These are phyloP conservation scores for Drosophila lini DNA, from an alignment of 1,140 invertebrate genomes.

Conservation along the genomic window DNA sequence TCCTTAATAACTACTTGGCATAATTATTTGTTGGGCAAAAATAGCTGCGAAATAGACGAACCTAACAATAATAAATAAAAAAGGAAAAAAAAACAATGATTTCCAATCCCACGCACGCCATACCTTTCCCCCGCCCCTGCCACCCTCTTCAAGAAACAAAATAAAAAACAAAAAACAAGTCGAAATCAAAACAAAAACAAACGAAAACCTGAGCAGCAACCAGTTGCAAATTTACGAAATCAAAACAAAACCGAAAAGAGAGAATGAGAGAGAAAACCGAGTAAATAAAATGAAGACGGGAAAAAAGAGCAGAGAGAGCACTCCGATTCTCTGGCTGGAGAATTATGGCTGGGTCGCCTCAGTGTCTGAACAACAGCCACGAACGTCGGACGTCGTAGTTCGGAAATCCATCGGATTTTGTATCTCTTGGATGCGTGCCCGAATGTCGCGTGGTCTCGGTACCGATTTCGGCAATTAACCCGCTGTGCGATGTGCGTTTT, in stretches of 20 bases:
- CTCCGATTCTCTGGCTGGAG: slow-evolving; percentile 31
- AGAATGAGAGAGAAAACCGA: not conserved
- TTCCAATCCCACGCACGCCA: slow-evolving; percentile 24
- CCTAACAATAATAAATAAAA: slow-evolving; percentile 23
- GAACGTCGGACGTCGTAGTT: slow-evolving; percentile 52
- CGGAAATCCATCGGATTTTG: slow-evolving; percentile 14
- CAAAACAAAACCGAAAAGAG: slow-evolving; percentile 67
- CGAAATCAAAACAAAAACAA: slow-evolving; percentile 33
- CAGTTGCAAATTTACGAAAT: slow-evolving; percentile 67
- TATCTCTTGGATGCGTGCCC: slow-evolving; percentile 40
- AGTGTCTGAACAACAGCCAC: slow-evolving; percentile 69
- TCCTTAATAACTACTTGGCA: not conserved
- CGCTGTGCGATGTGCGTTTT: slow-evolving; percentile 23
- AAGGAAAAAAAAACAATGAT: slow-evolving; percentile 19
- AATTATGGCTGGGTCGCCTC: slow-evolving; percentile 53
- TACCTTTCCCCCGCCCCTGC: too few relatives aligned
- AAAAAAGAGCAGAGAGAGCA: slow-evolving; percentile 14
- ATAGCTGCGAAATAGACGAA: slow-evolving; percentile 5
- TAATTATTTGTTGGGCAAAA: not conserved
- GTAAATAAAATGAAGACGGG: slow-evolving; percentile 8
- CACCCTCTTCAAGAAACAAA: slow-evolving; percentile 5
- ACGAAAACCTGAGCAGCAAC: slow-evolving; percentile 47
- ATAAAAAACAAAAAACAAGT: slow-evolving; percentile 33
- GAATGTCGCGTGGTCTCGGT: slow-evolving; percentile 16
- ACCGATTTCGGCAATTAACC: slow-evolving; percentile 36